These are phyloP conservation scores for Notothenia coriiceps DNA, from an alignment of 2,113 vertebrate species.

Conservation along the genomic window DNA sequence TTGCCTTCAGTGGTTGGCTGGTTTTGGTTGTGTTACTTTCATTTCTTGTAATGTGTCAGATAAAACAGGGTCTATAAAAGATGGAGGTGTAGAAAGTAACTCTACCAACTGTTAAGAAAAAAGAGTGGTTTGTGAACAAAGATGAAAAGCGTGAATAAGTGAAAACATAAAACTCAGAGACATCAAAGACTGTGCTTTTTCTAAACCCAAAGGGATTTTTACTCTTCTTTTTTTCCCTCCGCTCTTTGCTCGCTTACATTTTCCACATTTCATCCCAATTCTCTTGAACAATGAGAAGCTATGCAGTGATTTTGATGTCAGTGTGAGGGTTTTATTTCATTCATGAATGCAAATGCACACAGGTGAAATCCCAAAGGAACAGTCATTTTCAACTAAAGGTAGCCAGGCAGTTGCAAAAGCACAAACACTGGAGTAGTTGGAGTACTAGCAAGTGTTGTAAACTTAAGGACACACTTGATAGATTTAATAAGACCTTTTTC, in stretches of 20 bases:
- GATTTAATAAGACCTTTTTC: too few relatives aligned
- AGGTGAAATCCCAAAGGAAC: constrained; percentile 13
- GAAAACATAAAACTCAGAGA: constrained; percentile 42
- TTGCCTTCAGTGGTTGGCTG: constrained; percentile 61
- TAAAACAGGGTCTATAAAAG: constrained; percentile 34
- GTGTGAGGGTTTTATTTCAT: background rate
- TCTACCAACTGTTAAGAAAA: constrained; percentile 9
- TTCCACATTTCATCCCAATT: constrained; percentile 39
- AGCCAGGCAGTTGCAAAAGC: too few relatives aligned
- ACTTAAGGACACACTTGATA: too few relatives aligned
- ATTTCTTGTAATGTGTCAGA: constrained; percentile 39
- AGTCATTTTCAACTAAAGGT: too few relatives aligned
- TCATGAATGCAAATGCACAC: constrained; percentile 4
- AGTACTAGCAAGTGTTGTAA: too few relatives aligned
- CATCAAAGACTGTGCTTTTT: constrained; percentile 64
- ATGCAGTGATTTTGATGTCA: constrained; percentile 20
- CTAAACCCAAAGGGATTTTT: constrained; percentile 33
- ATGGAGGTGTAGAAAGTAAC: constrained; percentile 21
- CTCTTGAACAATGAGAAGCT: constrained; percentile 29
- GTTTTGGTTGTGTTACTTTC: constrained; percentile 49
- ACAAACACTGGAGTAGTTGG: too few relatives aligned
- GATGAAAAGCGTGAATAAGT: constrained; percentile 46
- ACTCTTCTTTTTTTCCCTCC: constrained; percentile 11
- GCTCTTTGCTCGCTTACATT: constrained; percentile 41
- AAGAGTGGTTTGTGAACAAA: constrained; percentile 19